phyloP scores from a whole-genome alignment of 2,888 invertebrate genomes.

The Lepidocyrtinus sp. region DNA sequence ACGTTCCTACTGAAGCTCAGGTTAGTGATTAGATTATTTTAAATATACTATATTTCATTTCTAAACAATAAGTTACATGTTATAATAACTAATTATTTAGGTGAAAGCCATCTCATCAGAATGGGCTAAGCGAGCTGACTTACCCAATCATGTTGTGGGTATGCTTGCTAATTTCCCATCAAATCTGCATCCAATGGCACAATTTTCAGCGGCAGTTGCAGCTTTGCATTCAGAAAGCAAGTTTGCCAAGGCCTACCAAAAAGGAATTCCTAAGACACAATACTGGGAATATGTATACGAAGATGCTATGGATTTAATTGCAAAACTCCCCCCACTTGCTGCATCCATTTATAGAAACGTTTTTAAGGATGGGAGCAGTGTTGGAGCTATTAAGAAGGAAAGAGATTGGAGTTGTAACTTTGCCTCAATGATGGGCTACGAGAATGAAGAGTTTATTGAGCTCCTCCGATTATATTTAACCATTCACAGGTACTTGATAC shows the following conservation, averaged over 20 bases:
- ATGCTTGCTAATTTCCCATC: slow-evolving; percentile 93
- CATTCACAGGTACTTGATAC: slow-evolving; percentile 83
- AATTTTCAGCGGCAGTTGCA: slow-evolving; percentile 92
- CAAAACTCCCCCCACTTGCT: slow-evolving; percentile 93
- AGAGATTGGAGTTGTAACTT: slow-evolving; percentile 97
- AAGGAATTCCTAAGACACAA: slow-evolving; percentile 88
- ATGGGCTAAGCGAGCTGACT: slow-evolving; percentile 89
- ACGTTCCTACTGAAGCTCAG: slow-evolving; percentile 87
- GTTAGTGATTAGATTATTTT: slow-evolving; percentile 72
- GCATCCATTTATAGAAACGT: slow-evolving; percentile 95
- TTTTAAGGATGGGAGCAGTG: slow-evolving; percentile 86
- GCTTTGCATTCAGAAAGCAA: slow-evolving; percentile 93
- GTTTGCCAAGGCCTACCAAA: slow-evolving; percentile 90
- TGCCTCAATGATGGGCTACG: slow-evolving; percentile 91
- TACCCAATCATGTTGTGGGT: slow-evolving; percentile 93
- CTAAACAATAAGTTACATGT: no score
- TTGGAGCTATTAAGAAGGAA: slow-evolving; percentile 89
- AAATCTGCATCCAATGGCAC: slow-evolving; percentile 94
- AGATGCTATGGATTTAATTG: slow-evolving; percentile 95
- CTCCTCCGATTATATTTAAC: slow-evolving; percentile 94
- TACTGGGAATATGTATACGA: slow-evolving; percentile 96
- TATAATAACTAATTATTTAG: slow-evolving; percentile 66
- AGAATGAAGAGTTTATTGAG: slow-evolving; percentile 85
- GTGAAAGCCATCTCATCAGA: slow-evolving; percentile 81
- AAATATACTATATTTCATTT: not conserved